Base-by-base conservation (phyloP, 2,888 invertebrate species). In the Polydrusus pterygomalis region DNA sequence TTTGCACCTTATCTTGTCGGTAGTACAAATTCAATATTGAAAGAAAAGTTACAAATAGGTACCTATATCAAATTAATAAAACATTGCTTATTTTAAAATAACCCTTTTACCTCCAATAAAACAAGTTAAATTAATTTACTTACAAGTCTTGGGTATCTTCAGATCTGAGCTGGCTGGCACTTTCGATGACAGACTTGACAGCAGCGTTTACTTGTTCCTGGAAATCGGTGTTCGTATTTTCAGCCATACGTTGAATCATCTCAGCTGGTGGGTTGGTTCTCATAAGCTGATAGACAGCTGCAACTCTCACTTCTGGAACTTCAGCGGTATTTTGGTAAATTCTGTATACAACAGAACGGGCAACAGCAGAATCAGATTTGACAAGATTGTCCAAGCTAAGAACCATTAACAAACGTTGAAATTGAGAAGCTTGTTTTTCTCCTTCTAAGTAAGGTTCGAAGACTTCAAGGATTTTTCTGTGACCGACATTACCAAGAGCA, bases 371-470 rank as follows among this genome's bases (percentile, higher is more conserved):
- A 64, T 88, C 84, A 54, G 88, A 85, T 13, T 85, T 80, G 13
- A 89, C 88, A n/a, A 94, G 83, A 75, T 88, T 87, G 71, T 89
- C 86, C 71, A 94, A 84, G 70, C 90, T 89, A 15, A 89, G 82
- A 18, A 94, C 90, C 88, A 94, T 93, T 80, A 91, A 85, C 0
- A 90, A 87, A 73, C 94, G 90, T 80, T 93, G 91, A 88, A 91
- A 92, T 40, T 89, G 90, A 0, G 92, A 89, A 0, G 89, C 87
- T 63, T 85, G 85, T 43, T 88, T 87, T 75, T 89, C 87, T 51
- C 93, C 93, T 87, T 94, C 92, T n/a, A 94, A 87, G 84, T 93
- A 94, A 1, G 92, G 92, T 81, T 92, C 90, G 80, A 91, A 93
- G 2, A 90, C 89, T 8, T 87, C 83, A 10, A 94, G 84, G 70